Conservation (phyloP, 2,888 invertebrate species). For the Tiliacea citrago region DNA sequence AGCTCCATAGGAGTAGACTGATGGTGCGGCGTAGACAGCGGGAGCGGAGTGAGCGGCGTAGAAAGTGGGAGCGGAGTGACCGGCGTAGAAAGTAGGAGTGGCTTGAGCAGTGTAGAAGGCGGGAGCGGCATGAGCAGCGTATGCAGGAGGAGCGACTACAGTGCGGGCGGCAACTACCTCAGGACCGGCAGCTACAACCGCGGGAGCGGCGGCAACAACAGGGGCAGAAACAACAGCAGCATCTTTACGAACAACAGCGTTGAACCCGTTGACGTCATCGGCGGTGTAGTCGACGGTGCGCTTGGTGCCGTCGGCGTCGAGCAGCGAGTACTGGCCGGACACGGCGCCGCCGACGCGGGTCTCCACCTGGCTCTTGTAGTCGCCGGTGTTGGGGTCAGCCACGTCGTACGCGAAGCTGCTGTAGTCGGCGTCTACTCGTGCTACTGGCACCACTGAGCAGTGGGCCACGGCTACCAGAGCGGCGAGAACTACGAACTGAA, state of each 20-base stretch:
- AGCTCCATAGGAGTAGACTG: slow-evolving; percentile 43
- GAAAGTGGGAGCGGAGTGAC: slow-evolving; percentile 48
- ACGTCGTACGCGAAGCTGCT: slow-evolving; percentile 89
- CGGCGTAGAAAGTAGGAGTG: slow-evolving; percentile 48
- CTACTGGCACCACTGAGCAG: slow-evolving; percentile 80
- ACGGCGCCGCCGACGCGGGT: slow-evolving; percentile 87
- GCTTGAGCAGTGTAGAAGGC: slow-evolving; percentile 62
- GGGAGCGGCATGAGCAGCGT: slow-evolving; percentile 63
- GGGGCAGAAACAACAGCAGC: slow-evolving; percentile 78
- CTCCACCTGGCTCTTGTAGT: slow-evolving; percentile 90
- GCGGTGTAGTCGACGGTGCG: slow-evolving; percentile 90
- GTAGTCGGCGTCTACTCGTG: slow-evolving; percentile 79
- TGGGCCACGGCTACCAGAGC: slow-evolving; percentile 80
- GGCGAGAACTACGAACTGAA: slow-evolving; percentile 82
- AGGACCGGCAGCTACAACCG: slow-evolving; percentile 65
- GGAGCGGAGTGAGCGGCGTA: slow-evolving; percentile 61
- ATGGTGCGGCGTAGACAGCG: slow-evolving; percentile 44
- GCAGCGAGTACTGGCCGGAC: slow-evolving; percentile 89
- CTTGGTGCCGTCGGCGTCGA: slow-evolving; percentile 89
- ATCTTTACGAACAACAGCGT: slow-evolving; percentile 89
- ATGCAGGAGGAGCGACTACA: slow-evolving; percentile 61
- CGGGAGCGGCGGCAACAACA: slow-evolving; percentile 62
- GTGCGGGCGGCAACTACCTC: slow-evolving; percentile 65
- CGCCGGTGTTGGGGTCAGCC: slow-evolving; percentile 90
- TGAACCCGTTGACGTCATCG: slow-evolving; percentile 88